Evolutionary conservation across 2,888 invertebrate species (phyloP).

Genomic region (Deilephila porcellus): DNA sequence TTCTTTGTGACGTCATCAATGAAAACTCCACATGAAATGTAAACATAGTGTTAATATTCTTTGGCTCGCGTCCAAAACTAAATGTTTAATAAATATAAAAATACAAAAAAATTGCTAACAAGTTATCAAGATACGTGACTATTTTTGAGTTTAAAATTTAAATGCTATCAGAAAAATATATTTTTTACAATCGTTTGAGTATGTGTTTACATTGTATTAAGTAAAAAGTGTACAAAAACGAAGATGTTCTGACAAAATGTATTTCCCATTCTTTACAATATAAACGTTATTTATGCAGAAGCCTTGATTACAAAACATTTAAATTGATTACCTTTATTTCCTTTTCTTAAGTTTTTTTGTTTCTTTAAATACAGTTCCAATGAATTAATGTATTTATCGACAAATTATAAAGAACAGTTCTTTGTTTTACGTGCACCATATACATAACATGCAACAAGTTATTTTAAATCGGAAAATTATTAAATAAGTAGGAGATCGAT

Average conservation of each 20-base stretch:
- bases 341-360: not conserved
- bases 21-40: slow-evolving; percentile 16
- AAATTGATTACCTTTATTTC: not conserved
- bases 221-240: not conserved
- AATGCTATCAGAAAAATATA: not conserved
- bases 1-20: slow-evolving; percentile 26
- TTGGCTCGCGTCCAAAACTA: slow-evolving; percentile 40
- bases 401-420: no score
- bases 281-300: not conserved
- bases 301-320: not conserved
- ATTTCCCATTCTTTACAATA: not conserved
- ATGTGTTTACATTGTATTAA: not conserved
- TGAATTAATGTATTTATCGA: no score
- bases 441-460: no score
- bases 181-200: not conserved
- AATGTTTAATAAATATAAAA: slow-evolving; percentile 17
- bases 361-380: not conserved
- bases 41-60: slow-evolving; percentile 16
- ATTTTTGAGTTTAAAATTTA: not conserved
- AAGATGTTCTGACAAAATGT: not conserved
- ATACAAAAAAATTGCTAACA: slow-evolving; percentile 30
- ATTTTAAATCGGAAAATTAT: no score
- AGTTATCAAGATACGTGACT: slow-evolving; percentile 24
- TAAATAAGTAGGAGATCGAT: no score
- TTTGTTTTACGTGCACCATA: no score